These are phyloP conservation scores for Minunthozetes semirufus DNA, from an alignment of 2,888 invertebrate species.

Conservation along the genomic window DNA sequence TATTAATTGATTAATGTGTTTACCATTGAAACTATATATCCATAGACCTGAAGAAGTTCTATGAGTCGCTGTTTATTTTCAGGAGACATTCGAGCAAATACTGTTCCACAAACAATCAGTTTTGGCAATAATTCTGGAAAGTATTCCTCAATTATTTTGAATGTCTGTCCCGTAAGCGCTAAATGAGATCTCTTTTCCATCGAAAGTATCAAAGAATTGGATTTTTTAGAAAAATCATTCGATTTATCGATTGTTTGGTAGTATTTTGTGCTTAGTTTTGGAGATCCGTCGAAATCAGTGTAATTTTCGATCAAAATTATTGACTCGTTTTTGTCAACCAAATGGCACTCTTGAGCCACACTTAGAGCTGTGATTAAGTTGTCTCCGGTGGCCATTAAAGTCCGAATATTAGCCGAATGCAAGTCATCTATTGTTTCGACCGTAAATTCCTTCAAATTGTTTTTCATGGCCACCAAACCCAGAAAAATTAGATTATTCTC, in stretches of 20 bases:
- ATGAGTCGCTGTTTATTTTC: conserved; percentile 51
- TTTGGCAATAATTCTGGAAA: conserved; percentile 65
- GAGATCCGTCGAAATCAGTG: conserved; percentile 45
- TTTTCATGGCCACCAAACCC: conserved; percentile 82
- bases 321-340: conserved; percentile 53
- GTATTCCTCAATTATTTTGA: conserved; percentile 62
- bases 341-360: conserved; percentile 75
- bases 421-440: conserved; percentile 53
- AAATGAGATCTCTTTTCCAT: conserved; percentile 48
- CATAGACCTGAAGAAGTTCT: conserved; percentile 48
- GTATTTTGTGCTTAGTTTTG: conserved; percentile 58
- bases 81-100: conserved; percentile 69
- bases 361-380: conserved; percentile 87
- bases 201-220: background rate
- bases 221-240: background rate
- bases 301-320: conserved; percentile 53
- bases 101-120: conserved; percentile 60
- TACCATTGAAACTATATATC: conserved; percentile 62
- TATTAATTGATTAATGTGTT: too few relatives aligned
- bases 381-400: conserved; percentile 59
- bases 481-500: conserved; percentile 51
- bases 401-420: conserved; percentile 49
- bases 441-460: conserved; percentile 83
- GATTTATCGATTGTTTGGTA: conserved; percentile 54
- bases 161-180: conserved; percentile 60